Evolutionary conservation across 2,797 vertebrate genomes (phyloP), one percentile per base, ranked within the genome.

Genomic region (Lacerta viridis): DNA sequence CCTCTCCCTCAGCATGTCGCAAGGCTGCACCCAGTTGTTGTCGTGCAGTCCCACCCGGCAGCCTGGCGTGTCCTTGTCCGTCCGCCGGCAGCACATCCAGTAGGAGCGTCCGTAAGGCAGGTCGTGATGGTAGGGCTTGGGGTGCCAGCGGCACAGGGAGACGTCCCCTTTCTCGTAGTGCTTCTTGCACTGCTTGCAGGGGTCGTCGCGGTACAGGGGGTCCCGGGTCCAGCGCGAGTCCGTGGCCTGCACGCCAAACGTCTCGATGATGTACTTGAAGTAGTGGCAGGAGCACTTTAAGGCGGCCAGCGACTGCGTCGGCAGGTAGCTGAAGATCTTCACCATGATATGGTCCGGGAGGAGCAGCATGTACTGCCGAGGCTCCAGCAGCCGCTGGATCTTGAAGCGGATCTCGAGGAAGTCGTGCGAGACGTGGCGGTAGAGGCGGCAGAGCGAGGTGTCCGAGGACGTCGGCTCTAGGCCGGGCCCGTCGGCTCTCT

Each of bases 91-190:
- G 94, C 99, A 99, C 98, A 99, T 99, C 99, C 99, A 99, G 93
- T 99, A 99, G 84, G 99, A 99, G 4, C 99, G 98, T 96, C 99
- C 99, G 0, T 99, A 99, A 97, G 99, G 99, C 97, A 99, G 97
- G 97, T 99, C 99, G 9, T 99, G 99, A 98, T 99, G 99, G 97
- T 99, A 99, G 96, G 99, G 99, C 95, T 99, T 99, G 95, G 99
- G 98, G 96, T 99, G 99, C 99, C 99, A 99, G 7, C 99, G 98
- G 96, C 99, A 99, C 75, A 99, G 97, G 0, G 99, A 99, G 83
- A 99, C 98, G 1, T 99, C 99, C 8, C 99, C 99, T 1, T 97
- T 97, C 95, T 98, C 97, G 6, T 99, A 99, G 1, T 97, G 97
- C 90, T 98, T 98, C 95, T 98, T 98, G 93, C 99, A 99, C 96